phyloP scores from a whole-genome alignment of 1,140 invertebrate genomes.

The Mercenaria mercenaria region DNA sequence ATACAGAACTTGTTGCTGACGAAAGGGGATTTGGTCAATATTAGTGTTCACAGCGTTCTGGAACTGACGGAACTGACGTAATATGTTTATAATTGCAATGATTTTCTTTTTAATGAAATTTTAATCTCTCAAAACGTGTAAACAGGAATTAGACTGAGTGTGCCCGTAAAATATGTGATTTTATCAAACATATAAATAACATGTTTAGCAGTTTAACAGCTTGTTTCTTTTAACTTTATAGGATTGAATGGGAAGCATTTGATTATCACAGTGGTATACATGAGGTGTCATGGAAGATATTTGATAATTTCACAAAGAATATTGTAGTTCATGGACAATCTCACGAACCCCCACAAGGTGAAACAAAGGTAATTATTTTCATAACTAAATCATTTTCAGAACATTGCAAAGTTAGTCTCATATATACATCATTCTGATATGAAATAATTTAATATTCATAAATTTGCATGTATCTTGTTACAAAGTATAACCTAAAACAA shows the following conservation, averaged over 20 bases:
- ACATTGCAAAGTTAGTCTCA: neutral
- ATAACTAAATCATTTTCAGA: neutral
- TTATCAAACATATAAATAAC: neutral
- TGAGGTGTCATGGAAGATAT: conserved; percentile 65
- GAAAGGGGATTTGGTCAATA: conserved; percentile 36
- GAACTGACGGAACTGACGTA: neutral
- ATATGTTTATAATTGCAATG: neutral
- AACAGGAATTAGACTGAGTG: neutral
- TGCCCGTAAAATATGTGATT: neutral
- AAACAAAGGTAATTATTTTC: conserved; percentile 45
- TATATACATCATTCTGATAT: neutral
- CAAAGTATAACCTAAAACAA: too few relatives aligned
- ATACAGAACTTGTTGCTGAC: conserved; percentile 42
- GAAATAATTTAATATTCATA: neutral
- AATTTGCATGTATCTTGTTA: neutral
- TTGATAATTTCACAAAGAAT: conserved; percentile 61
- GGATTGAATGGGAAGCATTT: conserved; percentile 72
- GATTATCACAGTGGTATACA: conserved; percentile 71
- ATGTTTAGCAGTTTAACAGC: too few relatives aligned
- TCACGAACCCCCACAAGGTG: conserved; percentile 59
- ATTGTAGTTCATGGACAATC: conserved; percentile 66
- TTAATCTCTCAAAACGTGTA: neutral
- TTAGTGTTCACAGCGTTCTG: neutral
- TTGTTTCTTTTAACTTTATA: too few relatives aligned
- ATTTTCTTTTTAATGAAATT: neutral